Evolutionary conservation across 2,888 invertebrate genomes (phyloP), one percentile per base, ranked within the genome.

Genomic region (Onthophagus sagittarius): DNA sequence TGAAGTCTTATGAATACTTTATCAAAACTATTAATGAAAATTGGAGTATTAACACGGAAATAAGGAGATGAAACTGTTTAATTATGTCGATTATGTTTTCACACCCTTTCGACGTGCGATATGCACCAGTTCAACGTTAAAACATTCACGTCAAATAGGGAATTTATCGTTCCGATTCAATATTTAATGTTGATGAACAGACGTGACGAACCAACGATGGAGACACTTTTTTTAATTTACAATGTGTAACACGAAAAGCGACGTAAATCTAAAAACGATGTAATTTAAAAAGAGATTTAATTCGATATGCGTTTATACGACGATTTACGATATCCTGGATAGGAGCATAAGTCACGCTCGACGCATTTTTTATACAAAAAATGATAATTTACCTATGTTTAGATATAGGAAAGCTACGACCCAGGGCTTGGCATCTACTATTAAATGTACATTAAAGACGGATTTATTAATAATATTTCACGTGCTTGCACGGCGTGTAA

Each of bases 1-100:
- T 71, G 70, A 70, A 71, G 72, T 62, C 69, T 70, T 72, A 73
- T 79, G 76, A 75, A 81, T 82, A 81, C 80, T 82, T 81, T 79
- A 82, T 78, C 75, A 77, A 80, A 79, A 78, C 79, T 78, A 80
- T 81, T 80, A 81, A 81, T 80, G 80, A 77, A 78, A 80, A 81
- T 80, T 79, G 77, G 77, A 73, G 76, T 71, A 75, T 75, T 70
- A 72, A 72, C 74, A 69, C 74, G 71, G 72, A 72, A 75, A 71
- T 71, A 75, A 76, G 72, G 75, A 73, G 39, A 70, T 71, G 71
- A 72, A 75, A 75, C 71, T 71, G 7, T 73, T 73, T 73, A 73
- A 73, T 73, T 73, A 62, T 63, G 65, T 69, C 72, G 63, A 71
- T 74, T 63, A 71, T 72, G 70, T 33, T 53, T 62, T 15, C 53